Percentiles rank a stretch among this genome's conserved stretches.
phyloP scores from a whole-genome alignment of 2,888 invertebrate genomes.

The Scaptomyza polygonia region DNA sequence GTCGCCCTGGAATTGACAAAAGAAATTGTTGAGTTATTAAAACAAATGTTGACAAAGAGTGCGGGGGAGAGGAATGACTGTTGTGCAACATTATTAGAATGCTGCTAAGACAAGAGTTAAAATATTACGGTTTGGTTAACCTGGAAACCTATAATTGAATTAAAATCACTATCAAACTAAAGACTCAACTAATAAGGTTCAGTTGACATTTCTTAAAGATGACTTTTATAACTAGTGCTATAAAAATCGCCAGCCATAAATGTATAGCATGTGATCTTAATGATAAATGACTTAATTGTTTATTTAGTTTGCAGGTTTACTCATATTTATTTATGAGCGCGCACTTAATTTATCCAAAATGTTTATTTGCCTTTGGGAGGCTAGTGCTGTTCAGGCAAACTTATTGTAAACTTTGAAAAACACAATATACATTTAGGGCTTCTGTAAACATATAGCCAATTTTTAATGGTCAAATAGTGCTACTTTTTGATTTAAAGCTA shows the following conservation, averaged over 20 bases:
- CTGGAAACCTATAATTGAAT: not conserved
- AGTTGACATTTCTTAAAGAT: not conserved
- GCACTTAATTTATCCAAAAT: conserved; percentile 28
- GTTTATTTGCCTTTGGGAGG: conserved; percentile 47
- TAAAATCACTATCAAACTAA: not conserved
- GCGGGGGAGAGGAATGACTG: not conserved
- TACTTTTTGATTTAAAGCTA: conserved; percentile 59
- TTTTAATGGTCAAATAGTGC: conserved; percentile 22
- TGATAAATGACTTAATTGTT: not conserved
- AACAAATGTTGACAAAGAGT: no score
- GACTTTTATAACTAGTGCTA: conserved; percentile 1
- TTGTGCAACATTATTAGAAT: no score
- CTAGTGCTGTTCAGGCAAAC: conserved; percentile 2
- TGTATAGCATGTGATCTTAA: conserved; percentile 13
- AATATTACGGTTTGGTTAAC: no score
- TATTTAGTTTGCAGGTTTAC: conserved; percentile 34
- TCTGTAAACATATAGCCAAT: conserved; percentile 39
- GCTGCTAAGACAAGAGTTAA: no score
- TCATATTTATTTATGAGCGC: conserved; percentile 56
- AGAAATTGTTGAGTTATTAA: not conserved
- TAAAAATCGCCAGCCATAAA: conserved; percentile 22
- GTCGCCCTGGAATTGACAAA: conserved; percentile 71
- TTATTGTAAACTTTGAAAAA: conserved; percentile 30
- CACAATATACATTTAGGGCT: conserved; percentile 59
- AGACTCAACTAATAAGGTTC: no score